Conservation (phyloP, 2,113 vertebrate species). For the Syngnathus typhle region DNA sequence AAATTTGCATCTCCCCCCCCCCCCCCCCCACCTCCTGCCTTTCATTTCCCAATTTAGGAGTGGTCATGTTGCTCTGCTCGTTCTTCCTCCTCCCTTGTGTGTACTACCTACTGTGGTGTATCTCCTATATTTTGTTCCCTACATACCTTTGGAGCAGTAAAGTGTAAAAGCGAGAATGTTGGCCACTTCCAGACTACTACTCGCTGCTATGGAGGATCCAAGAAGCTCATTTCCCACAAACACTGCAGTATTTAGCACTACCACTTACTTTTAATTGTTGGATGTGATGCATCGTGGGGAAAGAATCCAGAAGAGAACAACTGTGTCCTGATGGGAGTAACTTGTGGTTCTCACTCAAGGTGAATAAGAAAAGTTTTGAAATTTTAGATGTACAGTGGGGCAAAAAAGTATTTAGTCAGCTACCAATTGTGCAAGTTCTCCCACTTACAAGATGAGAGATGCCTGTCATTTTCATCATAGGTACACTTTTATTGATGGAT, state of each 20-base stretch:
- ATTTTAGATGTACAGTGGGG: too few species aligned
- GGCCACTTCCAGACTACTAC: slow-evolving; percentile 29
- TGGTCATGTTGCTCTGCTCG: slow-evolving; percentile 75
- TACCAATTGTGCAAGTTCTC: too few species aligned
- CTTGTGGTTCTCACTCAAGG: background rate
- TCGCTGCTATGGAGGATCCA: slow-evolving; percentile 35
- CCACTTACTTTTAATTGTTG: slow-evolving; percentile 6
- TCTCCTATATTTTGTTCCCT: slow-evolving; percentile 87
- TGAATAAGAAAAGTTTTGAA: background rate
- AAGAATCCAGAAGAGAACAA: background rate
- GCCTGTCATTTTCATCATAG: background rate
- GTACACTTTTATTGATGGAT: too few species aligned
- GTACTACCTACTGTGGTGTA: slow-evolving; percentile 88
- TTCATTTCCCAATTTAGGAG: slow-evolving; percentile 62
- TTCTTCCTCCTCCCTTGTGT: slow-evolving; percentile 72
- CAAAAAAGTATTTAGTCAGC: too few species aligned
- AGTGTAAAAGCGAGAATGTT: slow-evolving; percentile 41
- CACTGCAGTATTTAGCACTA: slow-evolving; percentile 13
- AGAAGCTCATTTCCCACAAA: slow-evolving; percentile 24
- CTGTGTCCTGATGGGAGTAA: background rate
- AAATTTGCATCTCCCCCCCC: background rate
- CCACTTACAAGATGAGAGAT: too few species aligned
- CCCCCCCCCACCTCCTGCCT: background rate
- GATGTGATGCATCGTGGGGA: slow-evolving; percentile 24
- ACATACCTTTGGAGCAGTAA: slow-evolving; percentile 80